Evolutionary conservation across 2,113 vertebrate species (phyloP).

Genomic region (Anhinga anhinga): DNA sequence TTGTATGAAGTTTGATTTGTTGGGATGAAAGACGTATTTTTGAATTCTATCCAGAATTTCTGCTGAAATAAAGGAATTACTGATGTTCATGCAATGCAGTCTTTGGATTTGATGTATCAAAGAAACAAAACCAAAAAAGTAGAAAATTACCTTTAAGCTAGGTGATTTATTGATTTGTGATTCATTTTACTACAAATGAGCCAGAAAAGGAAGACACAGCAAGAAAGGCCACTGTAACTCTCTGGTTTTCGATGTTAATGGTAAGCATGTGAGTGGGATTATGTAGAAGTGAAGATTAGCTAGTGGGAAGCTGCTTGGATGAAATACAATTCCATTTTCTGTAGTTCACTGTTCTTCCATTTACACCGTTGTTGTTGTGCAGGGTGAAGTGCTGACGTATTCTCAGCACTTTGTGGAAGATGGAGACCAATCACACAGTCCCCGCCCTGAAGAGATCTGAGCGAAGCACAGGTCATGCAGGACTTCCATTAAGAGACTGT

Average conservation of each 20-base stretch:
- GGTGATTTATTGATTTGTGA: neutral
- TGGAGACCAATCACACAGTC: neutral
- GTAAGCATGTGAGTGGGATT: neutral
- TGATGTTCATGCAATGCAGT: neutral
- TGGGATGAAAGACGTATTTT: neutral
- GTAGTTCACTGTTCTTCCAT: neutral
- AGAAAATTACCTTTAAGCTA: neutral
- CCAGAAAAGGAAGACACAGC: neutral
- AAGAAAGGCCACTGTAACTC: neutral
- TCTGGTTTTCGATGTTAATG: neutral
- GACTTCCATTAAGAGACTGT: neutral
- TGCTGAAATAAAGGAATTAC: neutral
- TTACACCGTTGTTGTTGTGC: accelerated
- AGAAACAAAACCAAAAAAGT: neutral
- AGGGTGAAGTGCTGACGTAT: neutral
- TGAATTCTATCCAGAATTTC: neutral
- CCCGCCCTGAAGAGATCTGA: neutral
- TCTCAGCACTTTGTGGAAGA: neutral
- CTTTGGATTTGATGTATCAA: neutral
- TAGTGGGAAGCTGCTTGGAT: neutral
- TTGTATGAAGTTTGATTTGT: neutral
- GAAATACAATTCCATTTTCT: neutral
- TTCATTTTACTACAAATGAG: neutral
- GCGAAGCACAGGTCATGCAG: neutral
- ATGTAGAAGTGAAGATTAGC: neutral